Conservation (phyloP, 2,888 invertebrate species). For the Drosophila acutilabella region DNA sequence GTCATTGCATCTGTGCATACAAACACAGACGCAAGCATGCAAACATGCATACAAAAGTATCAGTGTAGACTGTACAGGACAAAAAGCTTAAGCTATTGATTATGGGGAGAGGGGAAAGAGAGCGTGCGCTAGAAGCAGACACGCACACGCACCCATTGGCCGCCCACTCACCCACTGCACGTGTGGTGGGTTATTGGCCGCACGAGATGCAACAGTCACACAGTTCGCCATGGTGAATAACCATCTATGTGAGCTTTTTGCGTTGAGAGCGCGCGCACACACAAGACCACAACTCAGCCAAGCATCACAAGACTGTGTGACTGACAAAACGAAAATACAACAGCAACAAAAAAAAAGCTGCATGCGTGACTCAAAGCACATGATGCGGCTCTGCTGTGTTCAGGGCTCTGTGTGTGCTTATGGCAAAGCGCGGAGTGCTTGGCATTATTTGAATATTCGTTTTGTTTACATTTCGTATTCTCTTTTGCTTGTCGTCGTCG, state of each 20-base stretch:
- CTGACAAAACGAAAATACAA: not conserved
- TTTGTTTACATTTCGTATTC: slow-evolving; percentile 49
- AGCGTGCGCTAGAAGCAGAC: not conserved
- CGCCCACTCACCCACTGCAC: slow-evolving; percentile 32
- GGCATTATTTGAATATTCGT: slow-evolving; percentile 41
- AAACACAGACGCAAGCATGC: not conserved
- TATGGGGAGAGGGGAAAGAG: not conserved
- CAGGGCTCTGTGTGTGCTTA: not conserved
- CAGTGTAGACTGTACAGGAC: slow-evolving; percentile 17
- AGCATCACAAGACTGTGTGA: slow-evolving; percentile 35
- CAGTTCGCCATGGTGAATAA: slow-evolving; percentile 41
- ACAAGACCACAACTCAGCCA: slow-evolving; percentile 29
- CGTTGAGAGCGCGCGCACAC: slow-evolving; percentile 4
- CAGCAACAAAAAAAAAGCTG: slow-evolving; percentile 29
- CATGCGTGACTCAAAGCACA: slow-evolving; percentile 68
- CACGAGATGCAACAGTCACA: slow-evolving; percentile 63
- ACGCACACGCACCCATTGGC: slow-evolving; percentile 2
- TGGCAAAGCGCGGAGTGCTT: slow-evolving; percentile 26
- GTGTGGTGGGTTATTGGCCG: slow-evolving; percentile 53
- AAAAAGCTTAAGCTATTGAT: slow-evolving; percentile 48
- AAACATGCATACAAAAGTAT: slow-evolving; percentile 1
- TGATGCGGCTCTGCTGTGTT: slow-evolving; percentile 41
- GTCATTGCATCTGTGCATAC: slow-evolving; percentile 1
- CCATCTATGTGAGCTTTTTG: slow-evolving; percentile 5
- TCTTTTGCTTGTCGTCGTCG: slow-evolving; percentile 8